These are phyloP conservation scores for Poeciliopsis gracilis DNA, from an alignment of 2,797 vertebrate genomes.

Conservation along the genomic window DNA sequence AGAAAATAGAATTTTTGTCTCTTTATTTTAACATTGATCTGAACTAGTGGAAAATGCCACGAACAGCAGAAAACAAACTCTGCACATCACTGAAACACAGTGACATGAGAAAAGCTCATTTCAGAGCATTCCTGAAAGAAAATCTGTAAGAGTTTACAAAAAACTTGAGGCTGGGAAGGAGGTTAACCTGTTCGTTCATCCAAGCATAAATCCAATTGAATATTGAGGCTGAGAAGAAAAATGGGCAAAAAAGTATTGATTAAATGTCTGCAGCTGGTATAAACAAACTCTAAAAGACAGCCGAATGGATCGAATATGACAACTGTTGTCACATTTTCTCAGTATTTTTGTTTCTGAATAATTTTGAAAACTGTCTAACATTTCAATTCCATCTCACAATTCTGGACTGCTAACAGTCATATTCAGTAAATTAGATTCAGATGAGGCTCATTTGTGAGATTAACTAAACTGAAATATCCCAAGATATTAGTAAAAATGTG, in stretches of 20 bases:
- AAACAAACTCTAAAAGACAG: not conserved
- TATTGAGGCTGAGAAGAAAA: not conserved
- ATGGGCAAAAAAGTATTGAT: not conserved
- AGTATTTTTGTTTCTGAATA: not conserved
- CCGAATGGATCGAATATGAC: not conserved
- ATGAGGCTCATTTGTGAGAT: not conserved
- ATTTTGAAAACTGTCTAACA: not conserved
- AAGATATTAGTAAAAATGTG: not conserved
- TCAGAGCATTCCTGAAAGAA: not conserved
- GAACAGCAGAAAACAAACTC: not conserved
- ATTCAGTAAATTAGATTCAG: too few relatives aligned
- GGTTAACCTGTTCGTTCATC: not conserved
- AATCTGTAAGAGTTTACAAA: not conserved
- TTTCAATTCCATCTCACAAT: not conserved
- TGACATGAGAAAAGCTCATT: not conserved
- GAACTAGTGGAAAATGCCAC: not conserved
- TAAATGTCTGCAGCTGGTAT: not conserved
- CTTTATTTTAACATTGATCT: conserved; percentile 4
- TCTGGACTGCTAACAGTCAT: not conserved
- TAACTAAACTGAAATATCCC: not conserved
- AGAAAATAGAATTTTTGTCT: not conserved
- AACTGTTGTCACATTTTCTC: not conserved
- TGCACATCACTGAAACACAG: not conserved
- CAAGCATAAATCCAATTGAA: not conserved
- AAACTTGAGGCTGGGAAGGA: not conserved